Base-by-base conservation (phyloP, 2,797 vertebrate genomes). In the Melanotaenia pygmaea region DNA sequence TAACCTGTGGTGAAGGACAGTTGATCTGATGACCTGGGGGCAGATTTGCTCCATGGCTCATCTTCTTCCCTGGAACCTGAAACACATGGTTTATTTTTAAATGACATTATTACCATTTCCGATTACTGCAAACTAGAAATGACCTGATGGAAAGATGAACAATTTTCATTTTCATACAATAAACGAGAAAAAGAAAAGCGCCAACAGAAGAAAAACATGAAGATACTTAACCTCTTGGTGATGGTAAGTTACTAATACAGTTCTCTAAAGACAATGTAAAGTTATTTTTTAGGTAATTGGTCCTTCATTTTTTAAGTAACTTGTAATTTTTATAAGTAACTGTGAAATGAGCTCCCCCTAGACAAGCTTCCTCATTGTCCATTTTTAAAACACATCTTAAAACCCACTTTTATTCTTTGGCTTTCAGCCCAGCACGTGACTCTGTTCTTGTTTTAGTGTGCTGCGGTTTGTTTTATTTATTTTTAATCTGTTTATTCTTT, bases 1-100 rank as follows among this genome's bases (percentile, higher is more conserved):
- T 37, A 45, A 86, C 80, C 81, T 82, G 69, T 8, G 32, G 59
- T 51, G 70, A 64, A 77, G 70, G 40, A 43, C 40, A 5, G 16
- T 43, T 18, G 66, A 59, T 56, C 28, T 22, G 13, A 30, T 50
- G 58, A 77, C 51, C 66, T 26, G 50, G 32, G 51, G 63, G 56
- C 7, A 22, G 0, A 20, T 79, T 9, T 59, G 47, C 20, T 67
- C 47, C 20, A 0, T 0, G 26, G 20, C 3, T 35, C 64, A 37
- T 62, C 40, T 73, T 74, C 60, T 38, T 6, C 66, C n/a, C 5
- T 7, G 22, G 50, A 79, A 83, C 56, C 61, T 80, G 67, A 73
- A 37, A 75, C 53, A 66, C 43, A 47, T 67, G 61, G 8, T 78
- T 65, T 43, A 4, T 12, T 53, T 53, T 53, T 13, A 3, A 53